These are phyloP conservation scores for Pogonocichla stellata DNA, from an alignment of 2,113 vertebrate genomes.

Conservation along the genomic window DNA sequence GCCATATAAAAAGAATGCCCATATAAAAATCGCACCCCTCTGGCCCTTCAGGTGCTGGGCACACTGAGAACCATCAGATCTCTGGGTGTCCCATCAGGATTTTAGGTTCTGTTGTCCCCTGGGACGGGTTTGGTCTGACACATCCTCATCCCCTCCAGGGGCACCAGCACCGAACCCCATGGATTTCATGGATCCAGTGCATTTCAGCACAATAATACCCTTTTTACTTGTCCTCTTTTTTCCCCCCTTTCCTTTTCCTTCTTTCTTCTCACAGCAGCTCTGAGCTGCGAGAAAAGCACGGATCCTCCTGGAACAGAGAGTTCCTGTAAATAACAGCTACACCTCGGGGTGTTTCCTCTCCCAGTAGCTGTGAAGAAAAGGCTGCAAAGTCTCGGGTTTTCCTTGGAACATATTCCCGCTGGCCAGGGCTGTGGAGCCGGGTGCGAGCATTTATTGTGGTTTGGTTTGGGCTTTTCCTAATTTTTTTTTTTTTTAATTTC, in stretches of 20 bases:
- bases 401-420: not conserved
- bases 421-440: not conserved
- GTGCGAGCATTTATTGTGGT: constrained; percentile 11
- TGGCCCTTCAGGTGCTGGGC: not conserved
- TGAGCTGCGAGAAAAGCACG: accelerated
- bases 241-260: not conserved
- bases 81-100: not conserved
- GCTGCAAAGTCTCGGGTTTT: not conserved
- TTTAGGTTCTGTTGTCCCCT: not conserved
- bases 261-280: not conserved
- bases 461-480: not conserved
- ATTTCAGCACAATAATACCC: accelerated
- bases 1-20: not conserved
- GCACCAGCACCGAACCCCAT: not conserved
- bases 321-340: not conserved
- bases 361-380: not conserved
- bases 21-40: not conserved
- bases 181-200: accelerated
- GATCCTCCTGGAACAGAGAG: not conserved
- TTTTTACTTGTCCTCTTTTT: not conserved
- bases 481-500: not conserved
- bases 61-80: not conserved
- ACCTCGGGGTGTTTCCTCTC: constrained; percentile 31
- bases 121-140: accelerated
- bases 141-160: not conserved